Evolutionary conservation across 2,888 invertebrate species (phyloP), one percentile per base, ranked within the genome.

Genomic region (Operophtera brumata): DNA sequence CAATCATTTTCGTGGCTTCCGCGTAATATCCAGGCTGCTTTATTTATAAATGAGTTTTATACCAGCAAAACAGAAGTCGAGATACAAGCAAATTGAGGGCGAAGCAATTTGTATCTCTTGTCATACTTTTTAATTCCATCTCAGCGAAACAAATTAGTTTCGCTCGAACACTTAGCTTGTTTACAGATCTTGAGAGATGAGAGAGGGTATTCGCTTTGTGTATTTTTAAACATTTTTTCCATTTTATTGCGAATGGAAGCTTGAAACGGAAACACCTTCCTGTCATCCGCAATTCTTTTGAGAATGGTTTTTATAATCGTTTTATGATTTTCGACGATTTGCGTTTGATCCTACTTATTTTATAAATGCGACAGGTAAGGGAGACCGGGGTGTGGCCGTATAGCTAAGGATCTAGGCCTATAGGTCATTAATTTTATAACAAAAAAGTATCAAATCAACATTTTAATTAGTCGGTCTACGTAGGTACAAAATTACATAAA

Each of bases 51-150:
- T 77, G 78, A 77, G 78, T 74, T 78, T 83, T 80, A 78, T 79
- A 82, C 79, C 82, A 83, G 84, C 78, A 79, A 82, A 81, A 79
- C 75, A 75, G 67, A 75, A 80, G 75, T 75, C 75, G 72, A 73
- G 73, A 81, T 76, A 75, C 76, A 69, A 72, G 75, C 75, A 78
- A 83, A 84, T 84, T 80, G 84, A 81, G 81, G 80, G 76, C 72
- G 70, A 75, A 78, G 78, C 81, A 84, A 85, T 86, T 82, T 86
- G 80, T 84, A 84, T 80, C 77, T 80, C 77, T 82, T 81, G 82
- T 85, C 84, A 84, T 83, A 82, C 80, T 86, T 82, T 86, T 86
- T 86, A 86, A 86, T 86, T 85, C 83, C 73, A 82, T 78, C 74
- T 71, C 58, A 69, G 72, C 76, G 78, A 79, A 79, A 82, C 81